Base-by-base conservation (phyloP, 1,140 invertebrate genomes). In the Vanessa atalanta region DNA sequence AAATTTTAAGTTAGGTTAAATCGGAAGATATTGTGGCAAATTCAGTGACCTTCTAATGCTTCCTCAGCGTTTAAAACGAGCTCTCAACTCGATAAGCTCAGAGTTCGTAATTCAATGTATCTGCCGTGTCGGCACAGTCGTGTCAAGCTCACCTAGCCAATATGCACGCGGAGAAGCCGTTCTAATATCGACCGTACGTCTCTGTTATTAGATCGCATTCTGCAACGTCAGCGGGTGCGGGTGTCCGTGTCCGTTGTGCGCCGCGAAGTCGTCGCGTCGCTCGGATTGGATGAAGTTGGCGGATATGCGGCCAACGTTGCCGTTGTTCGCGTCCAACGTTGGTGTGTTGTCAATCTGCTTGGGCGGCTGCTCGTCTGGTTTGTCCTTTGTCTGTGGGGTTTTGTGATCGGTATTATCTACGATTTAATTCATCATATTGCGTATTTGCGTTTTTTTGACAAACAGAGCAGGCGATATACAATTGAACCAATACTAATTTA, bases 221-320 rank as follows among this genome's bases (percentile, higher is more conserved):
- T 88, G 90, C 75, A 92, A 69, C 61, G 88, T 92, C 9, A 92
- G 77, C 65, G 90, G 90, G 66, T 92, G 90, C 6, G 73, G 76
- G 70, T 83, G 80, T 0, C 79, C 88, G 79, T 90, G 80, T 0
- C 80, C 90, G 79, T 90, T 90, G 85, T 92, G 90, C 85, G 89
- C 79, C 1, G 86, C 79, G 83, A 87, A 90, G 75, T 92, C 89
- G 48, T 88, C 72, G 68, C 76, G 73, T 0, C 84, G 80, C 70
- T 89, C 88, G 9, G 79, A 79, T 55, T 88, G 86, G 50, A 91
- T 80, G 82, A 91, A 89, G 79, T 80, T 85, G 78, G 89, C 89
- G n/a, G 88, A 89, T 43, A 90, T 79, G 74, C 82, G 80, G 64
- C 80, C 85, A 65, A 81, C 20, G 80, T 88, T 87, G 14, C 86